A percentile compares a stretch with the other conserved stretches of the same genome.
Conservation (phyloP, 2,113 vertebrate species). For the Menura novaehollandiae region DNA sequence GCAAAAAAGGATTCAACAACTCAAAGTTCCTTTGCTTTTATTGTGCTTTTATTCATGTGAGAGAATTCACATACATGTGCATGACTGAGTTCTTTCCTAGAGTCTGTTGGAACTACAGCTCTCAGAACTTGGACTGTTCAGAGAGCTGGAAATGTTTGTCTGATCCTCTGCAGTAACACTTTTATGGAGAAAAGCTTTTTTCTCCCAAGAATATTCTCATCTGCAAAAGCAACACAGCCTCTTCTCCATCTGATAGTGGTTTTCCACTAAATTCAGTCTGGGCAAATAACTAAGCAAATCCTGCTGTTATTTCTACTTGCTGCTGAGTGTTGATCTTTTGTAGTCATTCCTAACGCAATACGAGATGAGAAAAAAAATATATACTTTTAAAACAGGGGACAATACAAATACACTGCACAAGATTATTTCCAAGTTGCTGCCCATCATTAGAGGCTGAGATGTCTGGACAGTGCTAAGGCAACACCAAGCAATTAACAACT, state of each 20-base stretch:
- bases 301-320: background rate
- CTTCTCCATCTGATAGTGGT: background rate
- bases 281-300: background rate
- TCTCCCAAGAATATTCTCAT: background rate
- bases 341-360: background rate
- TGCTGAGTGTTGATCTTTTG: background rate
- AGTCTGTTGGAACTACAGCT: background rate
- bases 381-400: background rate
- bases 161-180: background rate
- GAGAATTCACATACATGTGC: background rate
- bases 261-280: background rate
- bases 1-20: background rate
- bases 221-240: background rate
- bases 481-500: background rate
- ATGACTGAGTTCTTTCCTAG: background rate
- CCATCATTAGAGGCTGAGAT: background rate
- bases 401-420: background rate
- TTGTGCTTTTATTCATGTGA: background rate
- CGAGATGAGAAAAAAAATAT: rapidly evolving
- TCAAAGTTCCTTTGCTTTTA: background rate
- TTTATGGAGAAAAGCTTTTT: background rate
- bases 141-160: background rate
- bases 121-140: background rate
- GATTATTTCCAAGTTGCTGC: background rate
- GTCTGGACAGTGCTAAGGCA: background rate